These are phyloP conservation scores for Thereva unica DNA, from an alignment of 2,888 invertebrate genomes.

Conservation along the genomic window DNA sequence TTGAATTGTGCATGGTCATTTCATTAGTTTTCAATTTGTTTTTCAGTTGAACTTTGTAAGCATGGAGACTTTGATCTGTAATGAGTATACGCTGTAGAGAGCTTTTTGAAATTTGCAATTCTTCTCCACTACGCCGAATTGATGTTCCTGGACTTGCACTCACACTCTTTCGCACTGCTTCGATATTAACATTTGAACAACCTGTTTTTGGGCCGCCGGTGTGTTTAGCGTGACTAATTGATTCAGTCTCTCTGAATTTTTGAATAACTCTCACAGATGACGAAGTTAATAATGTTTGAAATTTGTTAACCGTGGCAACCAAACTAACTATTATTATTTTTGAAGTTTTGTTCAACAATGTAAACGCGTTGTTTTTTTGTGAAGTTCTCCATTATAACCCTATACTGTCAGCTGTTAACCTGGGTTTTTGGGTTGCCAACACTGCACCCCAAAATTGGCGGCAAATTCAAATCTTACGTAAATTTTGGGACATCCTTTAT, in stretches of 20 bases:
- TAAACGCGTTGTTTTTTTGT: no score
- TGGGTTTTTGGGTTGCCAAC: neutral
- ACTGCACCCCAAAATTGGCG: neutral
- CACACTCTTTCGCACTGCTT: slow-evolving; percentile 9
- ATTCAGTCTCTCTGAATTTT: neutral
- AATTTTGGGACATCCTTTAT: no score
- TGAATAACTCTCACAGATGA: neutral
- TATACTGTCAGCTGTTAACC: neutral
- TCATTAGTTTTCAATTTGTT: slow-evolving; percentile 15
- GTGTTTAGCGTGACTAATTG: neutral
- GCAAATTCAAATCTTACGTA: slow-evolving; percentile 1
- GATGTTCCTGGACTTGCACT: slow-evolving; percentile 1
- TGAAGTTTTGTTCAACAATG: no score
- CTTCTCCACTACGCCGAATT: slow-evolving; percentile 25
- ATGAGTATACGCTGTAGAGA: slow-evolving; percentile 27
- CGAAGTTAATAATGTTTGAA: no score
- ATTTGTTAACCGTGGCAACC: no score
- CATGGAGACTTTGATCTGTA: neutral
- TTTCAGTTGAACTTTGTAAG: slow-evolving; percentile 2
- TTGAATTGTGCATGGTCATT: slow-evolving; percentile 11
- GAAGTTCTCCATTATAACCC: no score
- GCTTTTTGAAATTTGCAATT: slow-evolving; percentile 24
- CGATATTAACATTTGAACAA: slow-evolving; percentile 1
- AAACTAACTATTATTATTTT: no score
- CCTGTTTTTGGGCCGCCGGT: neutral